Conservation (phyloP, 2,888 invertebrate genomes). For the Sialis lutaria region DNA sequence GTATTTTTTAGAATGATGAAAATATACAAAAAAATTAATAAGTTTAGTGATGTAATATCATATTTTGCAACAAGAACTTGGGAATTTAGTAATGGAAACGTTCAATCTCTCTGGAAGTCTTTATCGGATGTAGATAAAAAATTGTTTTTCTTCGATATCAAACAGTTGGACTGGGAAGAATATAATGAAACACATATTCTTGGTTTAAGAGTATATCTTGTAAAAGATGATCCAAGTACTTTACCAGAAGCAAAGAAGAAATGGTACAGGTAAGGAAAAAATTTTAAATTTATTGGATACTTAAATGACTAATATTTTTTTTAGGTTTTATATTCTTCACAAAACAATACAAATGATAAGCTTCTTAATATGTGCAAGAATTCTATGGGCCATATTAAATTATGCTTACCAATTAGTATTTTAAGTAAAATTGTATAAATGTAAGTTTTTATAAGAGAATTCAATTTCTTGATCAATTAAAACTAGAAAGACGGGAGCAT, state of each 20-base stretch:
- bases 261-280: background rate
- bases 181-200: slow-evolving; percentile 48
- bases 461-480: too few relatives aligned
- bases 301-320: too few relatives aligned
- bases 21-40: slow-evolving; percentile 54
- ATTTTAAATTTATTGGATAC: too few relatives aligned
- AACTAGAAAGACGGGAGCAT: too few relatives aligned
- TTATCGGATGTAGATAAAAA: slow-evolving; percentile 34
- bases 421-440: too few relatives aligned
- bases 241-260: slow-evolving; percentile 32
- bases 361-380: background rate
- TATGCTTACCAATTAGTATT: too few relatives aligned
- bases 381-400: background rate
- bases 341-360: background rate
- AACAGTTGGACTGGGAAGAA: slow-evolving; percentile 51
- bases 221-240: slow-evolving; percentile 56
- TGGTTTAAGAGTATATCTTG: slow-evolving; percentile 56
- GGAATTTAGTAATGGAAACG: slow-evolving; percentile 43
- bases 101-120: slow-evolving; percentile 33
- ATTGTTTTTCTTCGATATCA: slow-evolving; percentile 53
- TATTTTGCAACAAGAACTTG: slow-evolving; percentile 64
- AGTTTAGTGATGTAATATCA: slow-evolving; percentile 48
- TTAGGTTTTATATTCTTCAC: background rate
- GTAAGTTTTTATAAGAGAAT: too few relatives aligned
- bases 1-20: slow-evolving; percentile 37